Evolutionary conservation across 2,113 vertebrate genomes (phyloP), one percentile per base, ranked within the genome.

Genomic region (Piliocolobus tephrosceles): DNA sequence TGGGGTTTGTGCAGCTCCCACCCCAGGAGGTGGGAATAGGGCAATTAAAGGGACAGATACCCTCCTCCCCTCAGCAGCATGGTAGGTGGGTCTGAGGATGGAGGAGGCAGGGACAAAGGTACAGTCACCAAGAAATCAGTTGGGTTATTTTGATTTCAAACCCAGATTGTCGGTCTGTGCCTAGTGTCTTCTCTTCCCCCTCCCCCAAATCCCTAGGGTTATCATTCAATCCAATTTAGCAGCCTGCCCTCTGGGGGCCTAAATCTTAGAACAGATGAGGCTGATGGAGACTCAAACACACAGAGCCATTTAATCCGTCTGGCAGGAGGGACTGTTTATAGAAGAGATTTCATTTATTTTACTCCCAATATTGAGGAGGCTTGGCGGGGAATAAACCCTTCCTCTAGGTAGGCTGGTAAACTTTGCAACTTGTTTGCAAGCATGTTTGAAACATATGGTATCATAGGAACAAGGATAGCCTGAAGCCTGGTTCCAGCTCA

Each of bases 11-110:
- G 83, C 85, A 97, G 52, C 66, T 91, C 66, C 30, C 18, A 23
- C 64, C 47, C 75, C 47, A 73, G 94, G 90, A 88, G 84, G 96
- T 93, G 88, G 84, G 57, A 90, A 85, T 43, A 61, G 95, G 96
- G 91, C 98, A 98, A 98, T 98, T 98, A 98, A 98, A 98, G 98
- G 97, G 97, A 98, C 97, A 98, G 97, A 97, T 97, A 96, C 96
- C 8, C 30, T 61, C 64, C 76, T 55, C 68, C 13, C 73, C 43
- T 61, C 58, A 12, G 1, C 35, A 40, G 68, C 3, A 7, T 22
- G 35, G 66, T 45, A 52, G 57, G 38, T 32, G 25, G 68, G 50
- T 66, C 52, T 70, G 55, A 95, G 80, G 61, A 43, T 52, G n/a
- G 66, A 61, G 64, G 58, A 68, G 23, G 16, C 25, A 25, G 32